These are phyloP conservation scores for Umimayanthus chanpuru DNA, from an alignment of 92 coral and sea anemone species.

Conservation along the genomic window DNA sequence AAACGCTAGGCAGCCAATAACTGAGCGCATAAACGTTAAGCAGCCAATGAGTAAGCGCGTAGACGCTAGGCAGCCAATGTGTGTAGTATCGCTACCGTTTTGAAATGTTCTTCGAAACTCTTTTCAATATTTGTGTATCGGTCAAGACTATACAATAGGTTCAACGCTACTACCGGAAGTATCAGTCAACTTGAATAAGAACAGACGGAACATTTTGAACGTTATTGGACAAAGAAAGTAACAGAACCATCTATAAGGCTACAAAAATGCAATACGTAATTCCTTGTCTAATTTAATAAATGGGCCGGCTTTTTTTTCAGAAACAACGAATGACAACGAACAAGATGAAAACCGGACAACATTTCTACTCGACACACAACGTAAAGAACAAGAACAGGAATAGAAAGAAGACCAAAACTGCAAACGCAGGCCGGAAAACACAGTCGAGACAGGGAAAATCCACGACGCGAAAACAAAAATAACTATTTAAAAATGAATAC, in stretches of 20 bases:
- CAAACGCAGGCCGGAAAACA: neutral
- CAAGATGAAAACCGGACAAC: constrained; percentile 86
- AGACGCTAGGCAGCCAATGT: no score
- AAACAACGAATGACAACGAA: constrained; percentile 88
- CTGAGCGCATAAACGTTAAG: no score
- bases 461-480: constrained; percentile 32
- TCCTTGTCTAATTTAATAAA: neutral
- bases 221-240: neutral
- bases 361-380: constrained; percentile 80
- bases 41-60: no score
- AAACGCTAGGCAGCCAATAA: no score
- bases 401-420: constrained; percentile 50
- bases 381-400: constrained; percentile 92
- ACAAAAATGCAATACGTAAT: neutral
- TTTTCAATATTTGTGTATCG: no score
- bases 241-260: no score
- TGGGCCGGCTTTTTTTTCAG: constrained; percentile 47
- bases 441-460: constrained; percentile 17
- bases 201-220: neutral
- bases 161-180: no score
- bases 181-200: no score
- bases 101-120: no score
- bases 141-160: no score
- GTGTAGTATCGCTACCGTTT: no score
- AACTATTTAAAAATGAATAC: neutral